Base-by-base conservation (phyloP, 2,113 vertebrate genomes). In the Zeus faber region DNA sequence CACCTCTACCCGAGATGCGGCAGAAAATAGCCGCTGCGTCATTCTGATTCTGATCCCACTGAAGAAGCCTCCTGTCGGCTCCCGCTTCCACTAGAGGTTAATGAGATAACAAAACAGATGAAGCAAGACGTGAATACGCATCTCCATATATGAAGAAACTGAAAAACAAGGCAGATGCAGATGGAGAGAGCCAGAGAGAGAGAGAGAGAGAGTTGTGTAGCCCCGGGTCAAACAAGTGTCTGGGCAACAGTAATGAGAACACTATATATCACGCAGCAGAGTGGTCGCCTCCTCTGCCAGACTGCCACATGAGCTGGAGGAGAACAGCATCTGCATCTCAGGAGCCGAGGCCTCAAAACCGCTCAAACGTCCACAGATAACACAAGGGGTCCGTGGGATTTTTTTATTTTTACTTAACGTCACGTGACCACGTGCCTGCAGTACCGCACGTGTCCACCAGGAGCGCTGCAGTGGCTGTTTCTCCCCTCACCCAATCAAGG, bases 1-100 rank as follows among this genome's bases (percentile, higher is more conserved):
- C 39, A 21, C 54, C 62, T 43, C 29, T 31, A 4, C 31, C 43
- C n/a, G n/a, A n/a, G n/a, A n/a, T n/a, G n/a, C n/a, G n/a, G n/a
- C n/a, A n/a, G n/a, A n/a, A n/a, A n/a, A n/a, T n/a, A n/a, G n/a
- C n/a, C n/a, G n/a, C n/a, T n/a, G n/a, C n/a, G n/a, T 62, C 65
- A 54, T 26, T 65, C 61, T 60, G 24, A 39, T 62, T 58, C 65
- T 7, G 26, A 67, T 62, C 54, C 50, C 10, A 52, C 49, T n/a
- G n/a, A n/a, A n/a, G n/a, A n/a, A n/a, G n/a, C n/a, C n/a, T n/a
- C n/a, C n/a, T n/a, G n/a, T n/a, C n/a, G n/a, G n/a, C n/a, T 58
- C 50, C 6, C 31, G 65, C 49, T 23, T 26, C 45, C 54, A 25
- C 27, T 5, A 3, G 3, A 29, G 25, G 27, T 57, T 49, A 22